Conservation (phyloP, 2,888 invertebrate genomes). For the Apodemia hepburni region DNA sequence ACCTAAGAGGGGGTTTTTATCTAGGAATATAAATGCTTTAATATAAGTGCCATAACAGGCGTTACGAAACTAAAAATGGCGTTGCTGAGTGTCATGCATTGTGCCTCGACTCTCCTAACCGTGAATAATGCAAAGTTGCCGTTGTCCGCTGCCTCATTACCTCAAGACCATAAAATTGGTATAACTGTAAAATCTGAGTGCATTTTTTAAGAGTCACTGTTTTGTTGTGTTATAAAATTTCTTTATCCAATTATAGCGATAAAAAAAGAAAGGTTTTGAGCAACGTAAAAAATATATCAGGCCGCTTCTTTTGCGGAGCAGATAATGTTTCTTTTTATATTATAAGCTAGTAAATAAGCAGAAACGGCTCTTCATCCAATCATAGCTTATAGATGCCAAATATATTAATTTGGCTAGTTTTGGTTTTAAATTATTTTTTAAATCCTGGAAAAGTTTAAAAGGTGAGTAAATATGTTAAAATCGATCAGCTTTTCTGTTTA, state of each 20-base stretch:
- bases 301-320: too few species aligned
- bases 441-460: too few species aligned
- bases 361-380: too few species aligned
- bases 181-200: constrained; percentile 44
- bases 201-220: background rate
- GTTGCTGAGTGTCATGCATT: constrained; percentile 48
- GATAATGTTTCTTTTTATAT: too few species aligned
- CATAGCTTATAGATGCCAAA: too few species aligned
- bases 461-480: too few species aligned
- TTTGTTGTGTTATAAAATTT: constrained; percentile 1
- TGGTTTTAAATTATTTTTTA: too few species aligned
- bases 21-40: too few species aligned
- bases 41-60: constrained; percentile 41
- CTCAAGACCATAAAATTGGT: constrained; percentile 45
- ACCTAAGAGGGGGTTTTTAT: too few species aligned
- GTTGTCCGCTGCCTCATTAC: constrained; percentile 28
- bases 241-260: background rate
- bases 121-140: constrained; percentile 55
- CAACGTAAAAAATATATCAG: background rate
- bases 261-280: background rate
- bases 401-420: too few species aligned
- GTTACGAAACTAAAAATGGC: constrained; percentile 42
- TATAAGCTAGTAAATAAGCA: too few species aligned
- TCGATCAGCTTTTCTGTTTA: too few species aligned
- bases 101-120: constrained; percentile 39